Percentiles rank a stretch among this genome's conserved stretches.
These are phyloP conservation scores for Drosophila sulfurigaster DNA, from an alignment of 1,140 invertebrate genomes.

Conservation along the genomic window DNA sequence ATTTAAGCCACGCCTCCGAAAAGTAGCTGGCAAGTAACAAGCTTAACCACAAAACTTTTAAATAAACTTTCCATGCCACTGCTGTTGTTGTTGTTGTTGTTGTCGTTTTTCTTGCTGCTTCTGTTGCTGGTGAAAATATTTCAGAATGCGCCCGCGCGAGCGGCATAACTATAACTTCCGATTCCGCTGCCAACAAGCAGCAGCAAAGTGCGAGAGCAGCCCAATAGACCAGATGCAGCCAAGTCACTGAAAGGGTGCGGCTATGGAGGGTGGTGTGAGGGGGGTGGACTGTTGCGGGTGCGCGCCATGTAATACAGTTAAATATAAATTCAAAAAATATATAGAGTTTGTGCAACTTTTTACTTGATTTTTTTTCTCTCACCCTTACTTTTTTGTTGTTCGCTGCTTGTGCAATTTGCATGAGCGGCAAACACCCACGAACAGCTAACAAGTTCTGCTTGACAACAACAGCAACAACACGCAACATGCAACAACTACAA, in stretches of 20 bases:
- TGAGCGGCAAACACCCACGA: constrained; percentile 81
- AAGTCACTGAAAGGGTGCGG: no score
- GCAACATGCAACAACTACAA: constrained; percentile 52
- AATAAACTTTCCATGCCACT: constrained; percentile 75
- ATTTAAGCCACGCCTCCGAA: constrained; percentile 42
- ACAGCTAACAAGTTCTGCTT: constrained; percentile 77
- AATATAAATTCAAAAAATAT: constrained; percentile 74
- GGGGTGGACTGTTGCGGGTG: constrained; percentile 36
- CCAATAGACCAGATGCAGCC: not conserved
- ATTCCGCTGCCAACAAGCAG: constrained; percentile 57
- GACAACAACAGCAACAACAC: constrained; percentile 36
- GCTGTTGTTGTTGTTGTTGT: constrained; percentile 47
- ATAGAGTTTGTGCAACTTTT: constrained; percentile 67
- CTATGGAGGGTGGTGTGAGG: not conserved
- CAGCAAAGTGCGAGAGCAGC: constrained; percentile 6
- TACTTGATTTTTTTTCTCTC: constrained; percentile 51
- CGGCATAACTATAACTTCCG: constrained; percentile 81
- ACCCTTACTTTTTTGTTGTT: constrained; percentile 17
- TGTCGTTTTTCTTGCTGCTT: constrained; percentile 32
- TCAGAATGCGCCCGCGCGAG: constrained; percentile 66
- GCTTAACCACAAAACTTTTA: constrained; percentile 81
- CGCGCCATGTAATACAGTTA: constrained; percentile 70
- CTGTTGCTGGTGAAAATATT: constrained; percentile 61
- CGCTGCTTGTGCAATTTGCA: constrained; percentile 78
- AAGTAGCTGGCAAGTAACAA: constrained; percentile 80